Evolutionary conservation across 1,140 invertebrate species (phyloP).

Genomic region (Drosophila obscura): DNA sequence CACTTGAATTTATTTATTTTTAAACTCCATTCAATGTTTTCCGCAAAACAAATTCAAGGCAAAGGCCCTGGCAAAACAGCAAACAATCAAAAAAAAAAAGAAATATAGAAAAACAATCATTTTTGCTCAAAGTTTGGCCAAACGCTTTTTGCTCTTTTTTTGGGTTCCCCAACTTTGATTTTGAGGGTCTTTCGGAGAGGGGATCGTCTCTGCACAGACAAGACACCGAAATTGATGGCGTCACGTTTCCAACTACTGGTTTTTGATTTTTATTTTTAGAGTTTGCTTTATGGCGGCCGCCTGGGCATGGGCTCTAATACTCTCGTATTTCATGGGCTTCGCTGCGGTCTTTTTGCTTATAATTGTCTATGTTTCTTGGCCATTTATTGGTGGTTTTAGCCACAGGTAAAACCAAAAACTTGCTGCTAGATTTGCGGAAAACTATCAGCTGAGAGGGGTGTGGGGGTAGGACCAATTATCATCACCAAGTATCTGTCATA

Average conservation of each 20-base stretch:
- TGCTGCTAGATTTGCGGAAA: slow-evolving; percentile 17
- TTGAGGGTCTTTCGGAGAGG: slow-evolving; percentile 2
- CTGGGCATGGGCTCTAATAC: slow-evolving; percentile 22
- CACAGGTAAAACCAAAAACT: slow-evolving; percentile 29
- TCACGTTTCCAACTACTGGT: slow-evolving; percentile 67
- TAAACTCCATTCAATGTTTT: slow-evolving; percentile 30
- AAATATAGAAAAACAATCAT: slow-evolving; percentile 24
- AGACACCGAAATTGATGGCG: slow-evolving; percentile 53
- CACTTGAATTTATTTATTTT: too few relatives aligned
- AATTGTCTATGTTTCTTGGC: slow-evolving; percentile 26
- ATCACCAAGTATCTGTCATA: slow-evolving; percentile 47
- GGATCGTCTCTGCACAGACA: slow-evolving; percentile 22
- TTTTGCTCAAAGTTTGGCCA: slow-evolving; percentile 40
- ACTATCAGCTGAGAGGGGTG: slow-evolving; percentile 1
- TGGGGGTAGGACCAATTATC: slow-evolving; percentile 53
- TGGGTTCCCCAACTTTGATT: slow-evolving; percentile 34
- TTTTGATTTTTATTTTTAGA: slow-evolving; percentile 56
- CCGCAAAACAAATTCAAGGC: slow-evolving; percentile 45
- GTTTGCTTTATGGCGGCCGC: slow-evolving; percentile 38
- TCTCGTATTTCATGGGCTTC: slow-evolving; percentile 32
- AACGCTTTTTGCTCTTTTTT: slow-evolving; percentile 32
- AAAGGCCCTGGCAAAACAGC: slow-evolving; percentile 34
- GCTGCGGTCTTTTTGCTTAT: slow-evolving; percentile 32
- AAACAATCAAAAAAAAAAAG: slow-evolving; percentile 37
- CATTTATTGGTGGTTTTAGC: slow-evolving; percentile 14